Evolutionary conservation across 2,888 invertebrate genomes (phyloP).

Genomic region (Oxystoma pomonae): DNA sequence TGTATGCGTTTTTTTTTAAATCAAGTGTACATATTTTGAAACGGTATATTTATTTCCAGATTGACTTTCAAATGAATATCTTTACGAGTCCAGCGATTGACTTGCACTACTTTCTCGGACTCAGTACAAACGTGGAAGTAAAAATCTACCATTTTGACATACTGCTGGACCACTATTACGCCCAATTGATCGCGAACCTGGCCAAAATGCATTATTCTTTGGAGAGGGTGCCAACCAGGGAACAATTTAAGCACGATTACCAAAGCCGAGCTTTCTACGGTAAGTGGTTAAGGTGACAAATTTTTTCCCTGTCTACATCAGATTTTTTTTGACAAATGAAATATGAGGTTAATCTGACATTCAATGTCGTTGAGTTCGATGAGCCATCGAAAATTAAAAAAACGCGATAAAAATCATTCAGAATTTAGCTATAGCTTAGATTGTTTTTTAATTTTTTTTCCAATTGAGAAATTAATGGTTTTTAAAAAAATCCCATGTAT

Average conservation of each 20-base stretch:
- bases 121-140: conserved; percentile 41
- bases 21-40: too few species aligned
- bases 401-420: too few species aligned
- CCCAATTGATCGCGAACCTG: conserved; percentile 34
- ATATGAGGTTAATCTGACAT: too few species aligned
- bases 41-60: conserved; percentile 42
- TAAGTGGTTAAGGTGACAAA: conserved; percentile 24
- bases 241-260: conserved; percentile 38
- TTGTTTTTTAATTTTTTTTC: too few species aligned
- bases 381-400: too few species aligned
- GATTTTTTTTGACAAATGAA: too few species aligned
- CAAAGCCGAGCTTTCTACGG: conserved; percentile 39
- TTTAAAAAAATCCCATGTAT: too few species aligned
- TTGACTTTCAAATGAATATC: conserved; percentile 48
- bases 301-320: conserved; percentile 2
- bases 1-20: too few species aligned
- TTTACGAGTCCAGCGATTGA: conserved; percentile 48
- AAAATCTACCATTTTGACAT: conserved; percentile 35
- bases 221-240: conserved; percentile 38
- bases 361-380: too few species aligned
- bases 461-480: too few species aligned
- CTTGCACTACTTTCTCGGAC: conserved; percentile 48
- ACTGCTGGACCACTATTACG: conserved; percentile 40
- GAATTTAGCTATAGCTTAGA: too few species aligned
- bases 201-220: conserved; percentile 36